Evolutionary conservation across 2,113 vertebrate genomes (phyloP), one percentile per base, ranked within the genome.

Genomic region (Lethenteron camtschaticum): DNA sequence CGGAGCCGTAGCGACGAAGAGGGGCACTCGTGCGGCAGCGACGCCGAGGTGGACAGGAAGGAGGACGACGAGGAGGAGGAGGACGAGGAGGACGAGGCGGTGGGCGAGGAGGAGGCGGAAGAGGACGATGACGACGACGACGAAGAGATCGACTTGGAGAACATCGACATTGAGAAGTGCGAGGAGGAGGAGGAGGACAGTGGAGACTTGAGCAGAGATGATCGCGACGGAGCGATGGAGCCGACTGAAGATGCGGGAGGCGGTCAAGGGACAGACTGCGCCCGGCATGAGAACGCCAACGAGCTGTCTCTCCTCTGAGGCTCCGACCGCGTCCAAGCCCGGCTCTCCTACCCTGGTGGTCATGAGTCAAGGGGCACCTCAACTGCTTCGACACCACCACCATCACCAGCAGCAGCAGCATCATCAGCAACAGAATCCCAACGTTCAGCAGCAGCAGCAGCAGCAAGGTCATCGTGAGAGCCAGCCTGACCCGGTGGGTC

Each of bases 121-220:
- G 82, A 81, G 0, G 92, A 96, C 77, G 96, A 96, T 74, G 86
- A 85, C 0, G 92, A 97, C 77, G 92, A 99, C 1, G 94, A 99
- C 3, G 94, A 99, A 78, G 94, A 96, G 80, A 99, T 99, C 2
- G 94, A 99, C 72, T 73, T 99, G 79, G 92, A 99, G 75, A 96
- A 91, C 81, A 95, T 99, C 60, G 94, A 99, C 71, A 99, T 99
- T n/a, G 94, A 99, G 78, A 95, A 96, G 76, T 95, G 95, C 1
- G 94, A 96, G 14, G 92, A 95, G 69, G 91, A 95, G 69, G 91
- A 96, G 12, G 92, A 84, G 9, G 92, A 96, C 74, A 90, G 94
- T 69, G 96, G 91, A 77, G 91, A 95, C 1, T 91, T 90, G 76
- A 92, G 96, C 2, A 90, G 96, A 1, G 91, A 96, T 71, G 92